Percentiles rank a stretch among this genome's conserved stretches.
These are phyloP conservation scores for Torymus aiolomorphi DNA, from an alignment of 2,888 invertebrate genomes.

Conservation along the genomic window DNA sequence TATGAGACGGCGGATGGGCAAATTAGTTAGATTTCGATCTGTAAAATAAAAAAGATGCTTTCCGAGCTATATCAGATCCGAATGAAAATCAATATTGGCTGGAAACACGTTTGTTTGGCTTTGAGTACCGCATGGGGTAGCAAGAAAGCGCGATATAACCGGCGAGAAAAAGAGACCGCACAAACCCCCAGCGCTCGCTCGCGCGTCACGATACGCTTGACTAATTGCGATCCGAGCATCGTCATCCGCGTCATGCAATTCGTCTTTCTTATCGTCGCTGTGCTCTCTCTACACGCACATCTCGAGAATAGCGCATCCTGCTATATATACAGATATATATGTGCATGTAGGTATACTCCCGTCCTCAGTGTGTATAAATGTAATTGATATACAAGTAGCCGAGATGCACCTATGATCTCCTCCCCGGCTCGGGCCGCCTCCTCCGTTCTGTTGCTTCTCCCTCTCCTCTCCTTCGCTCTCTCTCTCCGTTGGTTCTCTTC, in stretches of 20 bases:
- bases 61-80: no score
- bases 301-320: conserved; percentile 9
- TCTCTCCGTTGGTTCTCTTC: conserved; percentile 15
- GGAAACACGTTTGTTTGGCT: no score
- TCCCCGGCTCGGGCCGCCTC: conserved; percentile 60
- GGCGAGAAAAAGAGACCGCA: not conserved
- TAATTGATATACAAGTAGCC: conserved; percentile 67
- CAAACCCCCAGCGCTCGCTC: conserved; percentile 2
- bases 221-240: conserved; percentile 51
- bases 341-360: not conserved
- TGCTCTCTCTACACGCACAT: not conserved
- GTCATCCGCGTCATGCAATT: conserved; percentile 45
- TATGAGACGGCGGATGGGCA: no score
- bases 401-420: conserved; percentile 68
- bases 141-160: not conserved
- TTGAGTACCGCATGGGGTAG: no score
- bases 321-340: conserved; percentile 14
- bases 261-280: conserved; percentile 50
- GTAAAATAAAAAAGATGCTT: no score
- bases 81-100: no score
- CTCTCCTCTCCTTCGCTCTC: conserved; percentile 13
- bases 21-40: no score
- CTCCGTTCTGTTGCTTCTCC: not conserved
- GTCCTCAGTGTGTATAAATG: conserved; percentile 36
- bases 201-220: conserved; percentile 40